Conservation (phyloP, 1,140 invertebrate species). For the Geopemphigus sp. region DNA sequence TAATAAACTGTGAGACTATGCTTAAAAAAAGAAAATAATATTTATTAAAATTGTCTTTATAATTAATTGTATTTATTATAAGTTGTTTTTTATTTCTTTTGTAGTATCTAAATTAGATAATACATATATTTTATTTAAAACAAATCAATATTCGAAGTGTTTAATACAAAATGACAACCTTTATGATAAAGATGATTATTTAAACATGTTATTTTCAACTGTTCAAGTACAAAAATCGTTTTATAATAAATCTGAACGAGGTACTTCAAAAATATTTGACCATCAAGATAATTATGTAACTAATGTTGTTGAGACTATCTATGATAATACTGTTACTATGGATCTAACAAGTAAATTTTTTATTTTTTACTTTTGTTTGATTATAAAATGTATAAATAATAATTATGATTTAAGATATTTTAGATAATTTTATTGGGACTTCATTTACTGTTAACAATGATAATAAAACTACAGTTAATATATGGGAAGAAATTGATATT, state of each 20-base stretch:
- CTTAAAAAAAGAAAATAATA: too few species aligned
- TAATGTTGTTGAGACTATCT: background rate
- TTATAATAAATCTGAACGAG: conserved; percentile 15
- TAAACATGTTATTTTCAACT: background rate
- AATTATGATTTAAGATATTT: conserved; percentile 17
- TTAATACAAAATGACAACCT: background rate
- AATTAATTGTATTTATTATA: background rate
- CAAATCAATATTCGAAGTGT: background rate
- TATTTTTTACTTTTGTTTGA: background rate
- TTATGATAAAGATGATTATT: background rate
- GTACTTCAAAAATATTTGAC: background rate
- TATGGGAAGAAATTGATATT: conserved; percentile 35
- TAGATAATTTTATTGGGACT: conserved; percentile 33
- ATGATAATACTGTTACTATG: conserved; percentile 29
- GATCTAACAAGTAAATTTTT: conserved; percentile 41
- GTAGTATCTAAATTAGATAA: conserved; percentile 23
- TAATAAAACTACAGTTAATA: background rate
- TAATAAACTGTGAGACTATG: too few species aligned
- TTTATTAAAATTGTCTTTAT: too few species aligned
- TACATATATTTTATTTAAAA: conserved; percentile 34
- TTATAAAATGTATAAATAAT: background rate
- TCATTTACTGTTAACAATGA: background rate
- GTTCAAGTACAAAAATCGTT: conserved; percentile 21
- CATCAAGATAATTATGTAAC: background rate
- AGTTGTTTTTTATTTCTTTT: background rate